Base-by-base conservation (phyloP, 2,113 vertebrate genomes). In the Lamprotornis superbus region DNA sequence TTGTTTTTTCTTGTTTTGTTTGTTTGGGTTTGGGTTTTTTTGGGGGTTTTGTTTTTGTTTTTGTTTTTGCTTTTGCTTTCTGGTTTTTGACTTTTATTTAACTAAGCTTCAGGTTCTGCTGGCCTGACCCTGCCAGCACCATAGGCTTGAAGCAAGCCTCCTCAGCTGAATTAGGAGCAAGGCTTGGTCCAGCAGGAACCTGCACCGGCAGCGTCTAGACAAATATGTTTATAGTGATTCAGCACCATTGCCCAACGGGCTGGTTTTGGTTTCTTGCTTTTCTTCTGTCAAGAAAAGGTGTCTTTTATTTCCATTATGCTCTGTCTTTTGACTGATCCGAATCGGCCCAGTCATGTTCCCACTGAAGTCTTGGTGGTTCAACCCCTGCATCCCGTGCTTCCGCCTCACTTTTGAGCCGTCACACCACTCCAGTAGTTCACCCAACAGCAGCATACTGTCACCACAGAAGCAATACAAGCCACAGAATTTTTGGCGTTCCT, bases 401-500 rank as follows among this genome's bases (percentile, higher is more conserved):
- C 85, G 65, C 90, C 77, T 91, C 50, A 10, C 28, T 69, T 70
- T 30, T 88, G 55, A 80, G 88, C 78, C 8, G 2, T 57, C 73
- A 35, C 53, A 80, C 25, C 42, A n/a, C 73, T 82, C 75, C 90
- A 79, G 42, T n/a, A 75, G 69, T 63, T 89, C 77, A 76, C 69
- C 42, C 2, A 27, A 79, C 94, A 95, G 87, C 82, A 97, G 87
- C 64, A 2, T 19, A 53, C 20, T 22, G 82, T 87, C 94, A 96
- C 77, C 91, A 96, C 92, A 89, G 70, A 76, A 89, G 89, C 69
- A 96, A 56, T 93, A 95, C 84, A 93, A 79, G 35, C 80, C 95
- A 95, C 75, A 55, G 63, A 93, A 79, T n/a, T 75, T 82, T 78
- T 75, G 84, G 77, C 92, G 81, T 89, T 97, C 78, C 82, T 89